Percentiles rank a stretch among this genome's conserved stretches.
phyloP scores from a whole-genome alignment of 1,140 invertebrate species.

The Drosophila leontia region DNA sequence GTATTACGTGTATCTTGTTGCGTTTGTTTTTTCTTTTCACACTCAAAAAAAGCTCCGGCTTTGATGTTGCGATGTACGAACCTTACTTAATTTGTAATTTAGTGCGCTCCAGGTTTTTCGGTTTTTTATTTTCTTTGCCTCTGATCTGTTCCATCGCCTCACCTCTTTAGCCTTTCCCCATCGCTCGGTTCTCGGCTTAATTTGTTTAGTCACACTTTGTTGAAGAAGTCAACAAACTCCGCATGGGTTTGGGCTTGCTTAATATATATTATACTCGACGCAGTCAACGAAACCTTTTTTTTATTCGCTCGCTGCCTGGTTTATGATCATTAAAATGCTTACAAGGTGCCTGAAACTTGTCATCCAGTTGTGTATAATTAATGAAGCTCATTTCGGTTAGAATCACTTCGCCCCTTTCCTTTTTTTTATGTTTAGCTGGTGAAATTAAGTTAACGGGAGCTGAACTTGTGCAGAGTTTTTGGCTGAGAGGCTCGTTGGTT shows the following conservation, averaged over 20 bases:
- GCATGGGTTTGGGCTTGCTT: slow-evolving; percentile 70
- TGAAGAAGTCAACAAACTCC: slow-evolving; percentile 81
- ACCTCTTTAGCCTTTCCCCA: background rate
- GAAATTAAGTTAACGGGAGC: slow-evolving; percentile 33
- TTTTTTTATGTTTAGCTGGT: slow-evolving; percentile 10
- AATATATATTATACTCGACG: slow-evolving; percentile 60
- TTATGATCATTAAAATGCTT: slow-evolving; percentile 69
- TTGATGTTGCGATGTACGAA: slow-evolving; percentile 50
- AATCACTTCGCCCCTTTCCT: slow-evolving; percentile 32
- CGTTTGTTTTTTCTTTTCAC: slow-evolving; percentile 52
- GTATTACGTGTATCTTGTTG: slow-evolving; percentile 41
- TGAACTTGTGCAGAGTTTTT: background rate
- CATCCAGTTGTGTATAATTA: slow-evolving; percentile 72
- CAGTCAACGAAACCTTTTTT: slow-evolving; percentile 44
- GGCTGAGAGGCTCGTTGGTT: background rate
- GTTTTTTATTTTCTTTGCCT: slow-evolving; percentile 32
- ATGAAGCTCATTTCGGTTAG: slow-evolving; percentile 56
- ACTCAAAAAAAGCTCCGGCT: slow-evolving; percentile 49
- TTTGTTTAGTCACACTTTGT: slow-evolving; percentile 83
- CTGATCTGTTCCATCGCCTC: slow-evolving; percentile 14
- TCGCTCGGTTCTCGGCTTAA: slow-evolving; percentile 66
- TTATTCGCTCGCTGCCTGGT: slow-evolving; percentile 27
- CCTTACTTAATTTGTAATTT: slow-evolving; percentile 74
- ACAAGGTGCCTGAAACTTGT: slow-evolving; percentile 63
- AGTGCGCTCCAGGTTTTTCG: slow-evolving; percentile 49